phyloP scores from a whole-genome alignment of 1,140 invertebrate genomes.

The Drosophila varians region DNA sequence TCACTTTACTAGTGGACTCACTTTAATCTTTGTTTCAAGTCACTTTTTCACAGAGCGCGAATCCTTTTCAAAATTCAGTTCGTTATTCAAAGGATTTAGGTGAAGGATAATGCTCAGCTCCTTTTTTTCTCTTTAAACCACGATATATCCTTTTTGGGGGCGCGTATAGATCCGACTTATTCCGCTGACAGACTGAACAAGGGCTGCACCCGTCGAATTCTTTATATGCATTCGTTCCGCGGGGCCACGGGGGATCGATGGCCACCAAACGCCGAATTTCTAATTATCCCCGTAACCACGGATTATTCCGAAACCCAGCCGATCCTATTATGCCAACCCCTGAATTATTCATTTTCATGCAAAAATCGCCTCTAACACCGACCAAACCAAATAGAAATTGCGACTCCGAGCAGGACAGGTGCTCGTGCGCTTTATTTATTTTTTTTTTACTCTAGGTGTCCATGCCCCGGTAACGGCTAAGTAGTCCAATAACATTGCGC shows the following conservation, averaged over 20 bases:
- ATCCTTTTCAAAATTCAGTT: conserved; percentile 17
- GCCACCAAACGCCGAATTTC: conserved; percentile 48
- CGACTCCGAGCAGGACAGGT: conserved; percentile 41
- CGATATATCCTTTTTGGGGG: conserved; percentile 34
- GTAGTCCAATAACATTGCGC: conserved; percentile 62
- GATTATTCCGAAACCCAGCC: conserved; percentile 25
- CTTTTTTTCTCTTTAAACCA: conserved; percentile 4
- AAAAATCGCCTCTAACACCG: conserved; percentile 35
- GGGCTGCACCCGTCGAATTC: conserved; percentile 36
- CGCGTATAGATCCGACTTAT: conserved; percentile 58
- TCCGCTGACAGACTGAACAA: conserved; percentile 70
- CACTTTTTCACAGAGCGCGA: conserved; percentile 15
- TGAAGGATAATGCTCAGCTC: neutral
- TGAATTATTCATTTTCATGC: conserved; percentile 73
- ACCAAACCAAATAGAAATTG: conserved; percentile 47
- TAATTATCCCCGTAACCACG: conserved; percentile 53
- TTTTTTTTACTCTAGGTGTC: conserved; percentile 14
- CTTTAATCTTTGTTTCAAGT: conserved; percentile 1
- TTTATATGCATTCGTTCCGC: conserved; percentile 54
- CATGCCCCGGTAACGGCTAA: conserved; percentile 41
- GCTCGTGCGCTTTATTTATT: neutral
- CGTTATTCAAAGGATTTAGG: conserved; percentile 9
- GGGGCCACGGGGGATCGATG: conserved; percentile 7
- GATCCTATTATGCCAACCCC: conserved; percentile 44
- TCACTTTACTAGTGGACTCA: conserved; percentile 33